These are phyloP conservation scores for Gisinianus flammeolus DNA, from an alignment of 2,888 invertebrate species.

Conservation along the genomic window DNA sequence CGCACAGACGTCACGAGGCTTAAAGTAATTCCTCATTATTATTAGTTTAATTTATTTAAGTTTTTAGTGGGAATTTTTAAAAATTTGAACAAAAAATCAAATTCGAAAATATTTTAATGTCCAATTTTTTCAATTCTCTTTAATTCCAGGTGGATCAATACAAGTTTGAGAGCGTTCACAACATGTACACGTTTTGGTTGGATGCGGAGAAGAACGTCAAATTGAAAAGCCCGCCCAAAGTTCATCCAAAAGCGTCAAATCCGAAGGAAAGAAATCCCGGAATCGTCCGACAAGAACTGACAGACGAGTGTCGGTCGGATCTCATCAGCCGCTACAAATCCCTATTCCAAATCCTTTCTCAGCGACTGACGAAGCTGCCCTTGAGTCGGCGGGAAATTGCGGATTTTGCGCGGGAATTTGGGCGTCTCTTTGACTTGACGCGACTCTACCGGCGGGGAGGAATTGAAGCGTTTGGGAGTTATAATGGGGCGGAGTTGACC, in stretches of 20 bases:
- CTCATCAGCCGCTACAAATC: background rate
- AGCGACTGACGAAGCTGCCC: conserved; percentile 32
- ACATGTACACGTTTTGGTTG: background rate
- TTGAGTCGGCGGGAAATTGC: conserved; percentile 44
- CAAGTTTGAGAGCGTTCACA: conserved; percentile 16
- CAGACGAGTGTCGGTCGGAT: background rate
- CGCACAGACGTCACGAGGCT: too few relatives aligned
- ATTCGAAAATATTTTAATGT: too few relatives aligned
- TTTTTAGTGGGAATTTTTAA: too few relatives aligned
- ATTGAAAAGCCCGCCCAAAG: background rate
- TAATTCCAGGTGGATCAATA: conserved; percentile 30
- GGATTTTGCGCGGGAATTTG: conserved; percentile 48
- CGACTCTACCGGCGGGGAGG: conserved; percentile 5
- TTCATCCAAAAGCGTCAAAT: background rate
- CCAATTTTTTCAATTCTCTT: too few relatives aligned
- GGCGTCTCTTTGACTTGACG: conserved; percentile 35
- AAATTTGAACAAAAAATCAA: too few relatives aligned
- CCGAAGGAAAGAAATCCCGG: background rate
- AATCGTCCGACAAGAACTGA: background rate
- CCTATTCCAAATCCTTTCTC: conserved; percentile 2
- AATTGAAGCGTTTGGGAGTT: background rate
- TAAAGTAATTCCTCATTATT: too few relatives aligned
- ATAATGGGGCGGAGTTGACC: background rate
- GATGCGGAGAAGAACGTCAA: conserved; percentile 11
- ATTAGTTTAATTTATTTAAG: too few relatives aligned